Evolutionary conservation across 2,113 vertebrate genomes (phyloP), one percentile per base, ranked within the genome.

Genomic region (Heteronetta atricapilla): DNA sequence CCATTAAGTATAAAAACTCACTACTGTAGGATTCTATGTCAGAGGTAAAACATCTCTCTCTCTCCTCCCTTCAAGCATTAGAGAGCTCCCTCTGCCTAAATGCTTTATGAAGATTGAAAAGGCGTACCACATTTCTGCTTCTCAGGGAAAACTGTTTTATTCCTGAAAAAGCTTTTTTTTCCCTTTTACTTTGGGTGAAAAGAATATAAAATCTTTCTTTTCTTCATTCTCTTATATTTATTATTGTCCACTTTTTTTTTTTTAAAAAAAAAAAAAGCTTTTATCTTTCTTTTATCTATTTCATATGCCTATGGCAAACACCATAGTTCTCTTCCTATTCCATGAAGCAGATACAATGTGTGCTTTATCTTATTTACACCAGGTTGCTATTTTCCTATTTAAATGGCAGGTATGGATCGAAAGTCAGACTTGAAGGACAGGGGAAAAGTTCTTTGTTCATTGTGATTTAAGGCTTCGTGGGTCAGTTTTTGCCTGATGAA

Each of bases 201-300:
- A 82, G 92, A 89, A 66, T 3, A 13, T 23, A 73, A 89, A 12
- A 5, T 36, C 73, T 93, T 83, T 77, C 20, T 74, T 86, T 66
- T 75, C 21, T 72, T 33, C 53, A 70, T 90, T 88, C 85, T 59
- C 48, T 34, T 90, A 88, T 85, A 97, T 93, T 97, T 91, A 96
- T 97, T 97, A 97, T 96, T 95, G 95, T 94, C 82, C 88, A 87
- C 63, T 53, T 79, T 92, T 95, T 95, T 93, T 94, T 46, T 46
- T 19, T 44, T 44, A 44, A 40, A 42, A 42, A 42, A 42, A 42
- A 42, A 42, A 15, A 42, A 42, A 48, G 5, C 44, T 26, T 95
- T 97, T 97, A 97, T 98, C 97, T 97, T 95, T 84, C 95, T 96
- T 97, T 98, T 87, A 97, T 98, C 97, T 97, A 72, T 97, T 97